phyloP scores from a whole-genome alignment of 2,888 invertebrate species.

The Thysanoteuthis rhombus region DNA sequence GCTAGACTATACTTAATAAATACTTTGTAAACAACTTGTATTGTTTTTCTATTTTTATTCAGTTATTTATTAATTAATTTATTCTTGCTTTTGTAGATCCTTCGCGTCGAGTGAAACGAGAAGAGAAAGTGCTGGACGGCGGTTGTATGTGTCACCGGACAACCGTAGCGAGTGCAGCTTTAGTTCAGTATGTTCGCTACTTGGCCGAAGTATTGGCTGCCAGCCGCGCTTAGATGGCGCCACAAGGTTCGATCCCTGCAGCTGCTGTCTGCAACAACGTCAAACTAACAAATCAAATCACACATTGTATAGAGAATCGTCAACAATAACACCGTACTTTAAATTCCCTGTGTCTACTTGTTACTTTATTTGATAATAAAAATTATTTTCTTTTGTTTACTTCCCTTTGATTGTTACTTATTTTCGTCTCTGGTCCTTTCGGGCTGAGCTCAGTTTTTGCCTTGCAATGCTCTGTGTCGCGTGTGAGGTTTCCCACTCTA shows the following conservation, averaged over 20 bases:
- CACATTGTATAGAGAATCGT: neutral
- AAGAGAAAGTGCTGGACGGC: constrained; percentile 54
- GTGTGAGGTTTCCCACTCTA: too few species aligned
- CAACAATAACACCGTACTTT: neutral
- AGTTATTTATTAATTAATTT: too few species aligned
- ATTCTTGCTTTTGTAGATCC: neutral
- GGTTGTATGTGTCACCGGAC: constrained; percentile 63
- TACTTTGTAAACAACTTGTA: too few species aligned
- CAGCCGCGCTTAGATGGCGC: constrained; percentile 32
- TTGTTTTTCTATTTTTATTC: too few species aligned
- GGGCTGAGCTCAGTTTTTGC: too few species aligned
- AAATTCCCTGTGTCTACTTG: neutral
- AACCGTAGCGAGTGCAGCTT: constrained; percentile 60
- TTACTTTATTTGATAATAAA: neutral
- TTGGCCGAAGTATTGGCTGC: constrained; percentile 29
- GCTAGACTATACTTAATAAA: too few species aligned
- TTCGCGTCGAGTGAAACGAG: constrained; percentile 47
- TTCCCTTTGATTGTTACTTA: too few species aligned
- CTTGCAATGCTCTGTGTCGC: too few species aligned
- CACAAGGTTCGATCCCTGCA: neutral
- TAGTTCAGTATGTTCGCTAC: constrained; percentile 60
- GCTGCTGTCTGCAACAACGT: neutral
- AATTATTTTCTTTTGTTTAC: too few species aligned
- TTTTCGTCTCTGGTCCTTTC: too few species aligned
- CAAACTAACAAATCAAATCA: neutral